Base-by-base conservation (phyloP, 2,888 invertebrate species). In the Nomada hirtipes region DNA sequence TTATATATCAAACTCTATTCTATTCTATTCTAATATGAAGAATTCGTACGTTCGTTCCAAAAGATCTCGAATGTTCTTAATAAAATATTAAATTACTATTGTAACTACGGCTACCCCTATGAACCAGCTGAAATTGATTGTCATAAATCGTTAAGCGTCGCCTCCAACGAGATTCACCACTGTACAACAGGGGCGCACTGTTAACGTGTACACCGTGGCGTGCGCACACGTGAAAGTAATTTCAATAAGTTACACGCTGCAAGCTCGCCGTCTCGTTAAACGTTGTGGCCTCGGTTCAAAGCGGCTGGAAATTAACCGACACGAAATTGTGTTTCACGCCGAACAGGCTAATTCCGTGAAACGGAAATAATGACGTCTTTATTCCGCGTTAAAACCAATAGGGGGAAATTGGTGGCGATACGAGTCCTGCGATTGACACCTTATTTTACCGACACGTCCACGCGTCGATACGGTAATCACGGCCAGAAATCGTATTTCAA, bases 351-450 rank as follows among this genome's bases (percentile, higher is more conserved):
- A 82, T 82, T 82, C 69, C 67, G 20, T 44, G 70, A 44, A 82
- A 79, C 75, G 79, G 79, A 71, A 75, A 79, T 61, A 61, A 82
- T 59, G 67, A 61, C 52, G 81, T 82, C 82, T 79, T 82, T 71
- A 75, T 75, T 47, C 57, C 0, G 26, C n/a, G 65, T 75, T 70
- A 68, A 64, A 59, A 52, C 59, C 69, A 36, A 67, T 55, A 20
- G 18, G 20, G 52, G 63, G 9, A 13, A 20, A 3, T 42, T 20
- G 64, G 18, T 2, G 15, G 20, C 57, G n/a, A n/a, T 60, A 23
- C 29, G 26, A n/a, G 64, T 59, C 72, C 68, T 71, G 79, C 82
- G 61, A 59, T 82, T 79, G 82, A 82, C 82, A 79, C 72, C 55
- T 71, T 76, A 65, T 74, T 75, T 63, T 26, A 61, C 50, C 59